Evolutionary conservation across 2,888 invertebrate genomes (phyloP), one percentile per base, ranked within the genome.

Genomic region (Thymelicus lineola): DNA sequence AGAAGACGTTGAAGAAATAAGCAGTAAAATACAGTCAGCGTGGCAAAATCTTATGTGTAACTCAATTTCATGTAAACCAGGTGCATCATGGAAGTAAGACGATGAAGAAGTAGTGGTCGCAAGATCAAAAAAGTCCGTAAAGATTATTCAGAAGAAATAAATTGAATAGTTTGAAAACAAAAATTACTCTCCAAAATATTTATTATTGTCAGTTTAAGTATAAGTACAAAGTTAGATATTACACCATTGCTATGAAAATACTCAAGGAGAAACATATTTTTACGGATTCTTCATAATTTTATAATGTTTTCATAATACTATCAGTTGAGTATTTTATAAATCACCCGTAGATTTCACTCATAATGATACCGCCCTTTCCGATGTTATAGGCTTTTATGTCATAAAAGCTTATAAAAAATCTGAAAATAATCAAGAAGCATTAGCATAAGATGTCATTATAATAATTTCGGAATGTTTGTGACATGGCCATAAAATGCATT

Each of bases 361-460:
- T 61, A 17, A 82, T 85, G 2, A 77, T 66, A 0, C 84, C 86
- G 7, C 74, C 72, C 66, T 76, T 79, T 4, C 73, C 79, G 4
- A 90, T 79, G 67, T 88, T 81, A 60, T 79, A 72, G 3, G 76
- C 75, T 38, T 75, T 20, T 0, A 89, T 35, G 71, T 91, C 89
- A 76, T 90, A 87, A 74, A 87, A 87, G 0, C 86, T 82, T 1
- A 90, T 71, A 79, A 89, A 84, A 61, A 89, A 86, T 67, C 91
- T 91, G 86, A 46, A 87, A 89, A 38, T 15, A 57, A 45, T 17
- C 15, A 50, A 15, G 9, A 42, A 42, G 12, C 9, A 12, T 42
- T 12, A 42, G 42, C 42, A 12, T 42, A 12, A 42, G 42, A 12
- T 42, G 3, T 50, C 6, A 50, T 17, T 17, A 50, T 50, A n/a